Evolutionary conservation across 2,888 invertebrate genomes (phyloP), one percentile per base, ranked within the genome.

Genomic region (Microdon myrmicae): DNA sequence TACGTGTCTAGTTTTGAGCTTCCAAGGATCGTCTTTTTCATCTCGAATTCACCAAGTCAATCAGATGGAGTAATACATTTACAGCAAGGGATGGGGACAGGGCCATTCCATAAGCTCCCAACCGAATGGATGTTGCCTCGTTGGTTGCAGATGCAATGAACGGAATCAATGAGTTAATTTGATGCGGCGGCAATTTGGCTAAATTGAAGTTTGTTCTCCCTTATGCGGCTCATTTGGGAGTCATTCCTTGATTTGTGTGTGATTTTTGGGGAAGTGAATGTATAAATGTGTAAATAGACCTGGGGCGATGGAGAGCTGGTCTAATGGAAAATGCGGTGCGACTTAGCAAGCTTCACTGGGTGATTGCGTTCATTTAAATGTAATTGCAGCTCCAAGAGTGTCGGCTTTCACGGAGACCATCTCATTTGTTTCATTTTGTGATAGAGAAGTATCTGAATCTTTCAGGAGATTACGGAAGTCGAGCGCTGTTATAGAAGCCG

Each of bases 111-210:
- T 34, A 49, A 48, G 38, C 45, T 55, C 45, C 37, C 34, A 49
- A 16, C 28, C 51, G 35, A 51, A 58, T 47, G n/a, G 58, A 22
- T 51, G n/a, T n/a, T n/a, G 56, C 44, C 58, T n/a, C n/a, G 39
- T 58, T 56, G 25, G 22, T 16, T 58, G 58, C 43, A 58, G 43
- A 58, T 58, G 51, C 58, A 58, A 34, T 53, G 58, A 51, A 58
- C 51, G 25, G 43, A 56, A 58, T 58, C 64, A 64, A 43, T 64
- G 58, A 53, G 58, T 58, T 58, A 53, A 64, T 64, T 64, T 58
- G 47, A 64, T 51, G 58, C 45, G 58, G 64, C 53, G 58, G 51
- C 58, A 58, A 58, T 58, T 64, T 56, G 25, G 37, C 35, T 37
- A 43, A 56, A 64, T 43, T 58, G 41, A 64, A 58, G 58, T 51